These are phyloP conservation scores for Nothobranchius kuhntae DNA, from an alignment of 2,113 vertebrate genomes.

Conservation along the genomic window DNA sequence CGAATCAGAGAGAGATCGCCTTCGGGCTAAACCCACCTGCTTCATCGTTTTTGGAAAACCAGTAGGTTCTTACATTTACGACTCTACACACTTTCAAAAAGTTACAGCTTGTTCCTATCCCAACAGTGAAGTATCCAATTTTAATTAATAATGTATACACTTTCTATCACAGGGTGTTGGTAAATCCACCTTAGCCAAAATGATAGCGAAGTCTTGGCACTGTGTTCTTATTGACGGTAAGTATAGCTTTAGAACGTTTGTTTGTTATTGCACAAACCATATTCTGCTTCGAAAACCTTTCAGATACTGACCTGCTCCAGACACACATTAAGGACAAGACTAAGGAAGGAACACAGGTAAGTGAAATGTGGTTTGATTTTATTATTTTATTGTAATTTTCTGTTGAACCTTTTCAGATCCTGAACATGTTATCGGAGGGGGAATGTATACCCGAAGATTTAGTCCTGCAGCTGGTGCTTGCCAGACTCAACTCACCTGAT, in stretches of 20 bases:
- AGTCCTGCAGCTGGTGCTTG: conserved; percentile 83
- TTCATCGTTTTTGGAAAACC: conserved; percentile 90
- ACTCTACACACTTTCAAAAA: not conserved
- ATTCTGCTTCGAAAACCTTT: conserved; percentile 47
- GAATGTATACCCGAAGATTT: conserved; percentile 84
- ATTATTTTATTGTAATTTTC: not conserved
- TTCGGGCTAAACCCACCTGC: conserved; percentile 87
- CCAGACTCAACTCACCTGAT: conserved; percentile 83
- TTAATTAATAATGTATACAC: too few relatives aligned
- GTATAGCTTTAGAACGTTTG: not conserved
- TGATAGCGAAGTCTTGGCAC: conserved; percentile 85
- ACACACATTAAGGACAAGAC: conserved; percentile 77
- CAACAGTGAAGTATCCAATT: too few relatives aligned
- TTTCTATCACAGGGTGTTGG: conserved; percentile 83
- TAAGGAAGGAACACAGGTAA: conserved; percentile 83
- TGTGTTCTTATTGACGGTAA: conserved; percentile 90
- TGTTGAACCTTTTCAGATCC: conserved; percentile 70
- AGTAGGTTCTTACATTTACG: conserved; percentile 74
- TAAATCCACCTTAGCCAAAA: conserved; percentile 88
- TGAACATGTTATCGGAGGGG: conserved; percentile 81
- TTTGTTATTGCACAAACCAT: not conserved
- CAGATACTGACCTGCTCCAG: conserved; percentile 86
- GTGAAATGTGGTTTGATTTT: conserved; percentile 8
- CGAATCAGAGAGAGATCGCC: conserved; percentile 82
- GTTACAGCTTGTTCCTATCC: too few relatives aligned